A percentile compares a stretch with the other conserved stretches of the same genome.
Conservation (phyloP, 2,113 vertebrate genomes). For the Hippocampus zosterae region DNA sequence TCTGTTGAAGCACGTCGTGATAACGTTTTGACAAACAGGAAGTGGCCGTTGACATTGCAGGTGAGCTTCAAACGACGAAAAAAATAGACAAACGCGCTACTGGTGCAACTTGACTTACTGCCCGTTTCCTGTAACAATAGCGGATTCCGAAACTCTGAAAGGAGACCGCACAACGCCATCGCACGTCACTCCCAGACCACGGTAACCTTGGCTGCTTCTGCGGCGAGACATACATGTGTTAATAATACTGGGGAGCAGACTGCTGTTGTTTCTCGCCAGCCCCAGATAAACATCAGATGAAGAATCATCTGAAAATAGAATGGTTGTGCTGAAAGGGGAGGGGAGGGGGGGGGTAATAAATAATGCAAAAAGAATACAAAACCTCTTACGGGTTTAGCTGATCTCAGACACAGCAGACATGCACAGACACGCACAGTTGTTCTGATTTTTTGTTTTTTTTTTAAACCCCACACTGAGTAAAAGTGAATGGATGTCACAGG, state of each 20-base stretch:
- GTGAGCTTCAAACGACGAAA: background rate
- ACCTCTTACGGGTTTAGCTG: constrained; percentile 60
- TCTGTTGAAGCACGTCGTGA: background rate
- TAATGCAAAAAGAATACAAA: constrained; percentile 68
- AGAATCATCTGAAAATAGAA: constrained; percentile 62
- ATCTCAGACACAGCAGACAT: constrained; percentile 37
- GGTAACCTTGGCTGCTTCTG: constrained; percentile 23
- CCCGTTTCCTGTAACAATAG: constrained; percentile 21
- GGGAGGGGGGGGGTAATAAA: constrained; percentile 57
- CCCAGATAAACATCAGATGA: constrained; percentile 50
- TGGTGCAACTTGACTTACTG: constrained; percentile 24
- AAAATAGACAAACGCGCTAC: constrained; percentile 21
- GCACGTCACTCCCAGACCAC: constrained; percentile 29
- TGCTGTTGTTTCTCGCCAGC: constrained; percentile 30
- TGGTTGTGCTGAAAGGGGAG: constrained; percentile 57
- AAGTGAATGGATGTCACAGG: constrained; percentile 68
- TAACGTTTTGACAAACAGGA: background rate
- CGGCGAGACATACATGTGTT: constrained; percentile 32
- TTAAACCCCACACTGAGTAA: constrained; percentile 43
- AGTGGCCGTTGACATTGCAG: background rate
- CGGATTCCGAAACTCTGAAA: constrained; percentile 8
- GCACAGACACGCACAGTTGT: constrained; percentile 5
- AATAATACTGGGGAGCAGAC: constrained; percentile 34
- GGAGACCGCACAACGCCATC: constrained; percentile 19
- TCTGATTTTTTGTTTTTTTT: background rate